Evolutionary conservation across 2,113 vertebrate genomes (phyloP), one percentile per base, ranked within the genome.

Genomic region (Oreochromis tanganicae): DNA sequence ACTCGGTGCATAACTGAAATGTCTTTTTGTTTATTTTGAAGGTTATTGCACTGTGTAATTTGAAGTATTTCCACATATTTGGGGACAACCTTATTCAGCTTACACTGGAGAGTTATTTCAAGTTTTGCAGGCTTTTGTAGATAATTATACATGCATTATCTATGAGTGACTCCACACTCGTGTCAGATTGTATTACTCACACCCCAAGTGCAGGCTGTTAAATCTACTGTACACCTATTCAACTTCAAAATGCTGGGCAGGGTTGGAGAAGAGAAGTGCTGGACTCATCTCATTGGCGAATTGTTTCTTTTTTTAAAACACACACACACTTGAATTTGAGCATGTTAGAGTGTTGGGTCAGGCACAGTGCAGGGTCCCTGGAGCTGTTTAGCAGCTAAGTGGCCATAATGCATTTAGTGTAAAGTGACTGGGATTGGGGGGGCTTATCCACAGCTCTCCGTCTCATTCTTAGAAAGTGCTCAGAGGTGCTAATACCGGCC

Each of bases 391-490:
- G 83, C 73, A 85, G 89, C 75, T 91, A 89, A 95, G 90, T 91
- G 91, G 91, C 80, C 68, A 9, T 94, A 88, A 94, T 93, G 83
- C 82, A 88, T 92, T 92, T 91, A 91, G 92, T 87, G 91, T 93
- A 81, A 91, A 93, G 93, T 87, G 90, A 91, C 75, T 90, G 84
- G 87, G 91, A 92, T 91, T 79, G 73, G 84, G 81, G 81, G 55
- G 85, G 87, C 80, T 93, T 89, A 92, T 84, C 82, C 52, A 11
- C 80, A 86, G 93, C 91, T 87, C 89, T 83, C 78, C 10, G 7
- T 55, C 87, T 91, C 87, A 82, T 94, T 94, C 94, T 92, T 90
- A 91, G 86, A 89, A 93, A 91, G 89, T 90, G 81, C 88, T 93
- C 87, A 32, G 85, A 88, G 91, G 91, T 81, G 90, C 63, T 92